A percentile compares a stretch with the other conserved stretches of the same genome.
phyloP scores from a whole-genome alignment of 2,797 vertebrate species.

The Aselliscus stoliczkanus region DNA sequence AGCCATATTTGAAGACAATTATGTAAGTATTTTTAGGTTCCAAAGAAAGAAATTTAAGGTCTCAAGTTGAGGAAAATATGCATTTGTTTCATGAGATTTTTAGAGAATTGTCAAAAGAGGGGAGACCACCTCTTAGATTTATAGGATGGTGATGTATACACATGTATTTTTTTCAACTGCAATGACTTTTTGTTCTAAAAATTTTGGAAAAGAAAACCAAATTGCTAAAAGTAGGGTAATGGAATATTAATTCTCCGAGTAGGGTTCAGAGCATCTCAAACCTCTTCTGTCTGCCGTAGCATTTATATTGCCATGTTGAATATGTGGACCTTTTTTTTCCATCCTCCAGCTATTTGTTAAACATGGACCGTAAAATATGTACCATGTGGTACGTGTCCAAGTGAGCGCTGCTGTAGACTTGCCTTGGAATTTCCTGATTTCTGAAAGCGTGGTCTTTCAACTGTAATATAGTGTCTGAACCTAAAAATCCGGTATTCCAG shows the following conservation, averaged over 20 bases:
- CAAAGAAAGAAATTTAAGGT: slow-evolving; percentile 59
- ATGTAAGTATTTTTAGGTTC: slow-evolving; percentile 71
- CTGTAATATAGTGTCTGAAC: slow-evolving; percentile 1
- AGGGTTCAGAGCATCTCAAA: not conserved
- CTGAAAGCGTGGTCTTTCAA: slow-evolving; percentile 22
- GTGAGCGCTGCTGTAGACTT: slow-evolving; percentile 11
- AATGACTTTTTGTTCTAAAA: slow-evolving; percentile 1
- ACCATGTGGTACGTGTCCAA: slow-evolving; percentile 25
- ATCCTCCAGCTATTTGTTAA: slow-evolving; percentile 17
- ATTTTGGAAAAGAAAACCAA: not conserved
- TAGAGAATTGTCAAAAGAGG: not conserved
- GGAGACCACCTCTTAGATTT: not conserved
- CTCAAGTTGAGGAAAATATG: not conserved
- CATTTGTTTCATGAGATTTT: slow-evolving; percentile 20
- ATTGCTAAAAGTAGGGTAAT: not conserved
- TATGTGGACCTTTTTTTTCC: not conserved
- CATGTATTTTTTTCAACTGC: not conserved
- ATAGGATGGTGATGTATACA: not conserved
- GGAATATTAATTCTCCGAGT: not conserved
- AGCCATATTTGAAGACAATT: slow-evolving; percentile 70
- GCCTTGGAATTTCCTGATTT: slow-evolving; percentile 65
- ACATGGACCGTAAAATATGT: slow-evolving; percentile 42
- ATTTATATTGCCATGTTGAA: slow-evolving; percentile 18
- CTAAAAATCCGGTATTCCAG: slow-evolving; percentile 6
- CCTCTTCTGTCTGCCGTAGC: not conserved